Percentiles rank a stretch among this genome's conserved stretches.
Evolutionary conservation across 2,888 invertebrate species (phyloP).

Genomic region (Philopedon plagiatum): DNA sequence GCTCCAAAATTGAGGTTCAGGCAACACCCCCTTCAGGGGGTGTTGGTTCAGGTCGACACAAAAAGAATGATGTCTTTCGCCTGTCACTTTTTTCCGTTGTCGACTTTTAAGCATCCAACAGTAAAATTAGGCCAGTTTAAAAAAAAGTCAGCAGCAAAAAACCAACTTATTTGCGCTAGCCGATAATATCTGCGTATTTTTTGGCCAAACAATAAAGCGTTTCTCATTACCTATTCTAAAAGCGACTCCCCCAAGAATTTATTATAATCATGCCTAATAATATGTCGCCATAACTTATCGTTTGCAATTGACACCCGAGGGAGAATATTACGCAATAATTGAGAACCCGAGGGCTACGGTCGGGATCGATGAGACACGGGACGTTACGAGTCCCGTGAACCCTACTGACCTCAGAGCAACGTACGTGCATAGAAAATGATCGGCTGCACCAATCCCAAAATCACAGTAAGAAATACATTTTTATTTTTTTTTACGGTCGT

Average conservation of each 20-base stretch:
- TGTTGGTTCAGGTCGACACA: too few species aligned
- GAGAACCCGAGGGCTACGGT: conserved; percentile 25
- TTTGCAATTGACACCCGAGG: conserved; percentile 21
- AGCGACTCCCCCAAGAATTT: neutral
- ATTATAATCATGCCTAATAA: neutral
- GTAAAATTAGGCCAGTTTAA: too few species aligned
- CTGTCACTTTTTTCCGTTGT: too few species aligned
- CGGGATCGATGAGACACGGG: conserved; percentile 56
- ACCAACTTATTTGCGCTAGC: neutral
- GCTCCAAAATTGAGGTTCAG: too few species aligned
- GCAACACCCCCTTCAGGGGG: too few species aligned
- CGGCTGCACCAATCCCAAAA: conserved; percentile 18
- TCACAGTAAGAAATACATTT: too few species aligned
- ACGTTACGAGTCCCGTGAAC: conserved; percentile 58
- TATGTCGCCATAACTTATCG: conserved; percentile 10
- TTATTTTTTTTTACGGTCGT: too few species aligned
- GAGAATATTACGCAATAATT: conserved; percentile 30
- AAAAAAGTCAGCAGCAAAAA: too few species aligned
- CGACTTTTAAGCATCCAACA: too few species aligned
- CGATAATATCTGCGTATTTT: neutral
- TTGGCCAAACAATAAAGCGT: neutral
- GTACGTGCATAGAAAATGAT: conserved; percentile 20
- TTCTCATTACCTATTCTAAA: neutral
- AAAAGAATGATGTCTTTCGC: too few species aligned
- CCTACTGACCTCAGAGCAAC: conserved; percentile 58